Evolutionary conservation across 1,140 invertebrate genomes (phyloP), one percentile per base, ranked within the genome.

Genomic region (Trissolcus basalis): DNA sequence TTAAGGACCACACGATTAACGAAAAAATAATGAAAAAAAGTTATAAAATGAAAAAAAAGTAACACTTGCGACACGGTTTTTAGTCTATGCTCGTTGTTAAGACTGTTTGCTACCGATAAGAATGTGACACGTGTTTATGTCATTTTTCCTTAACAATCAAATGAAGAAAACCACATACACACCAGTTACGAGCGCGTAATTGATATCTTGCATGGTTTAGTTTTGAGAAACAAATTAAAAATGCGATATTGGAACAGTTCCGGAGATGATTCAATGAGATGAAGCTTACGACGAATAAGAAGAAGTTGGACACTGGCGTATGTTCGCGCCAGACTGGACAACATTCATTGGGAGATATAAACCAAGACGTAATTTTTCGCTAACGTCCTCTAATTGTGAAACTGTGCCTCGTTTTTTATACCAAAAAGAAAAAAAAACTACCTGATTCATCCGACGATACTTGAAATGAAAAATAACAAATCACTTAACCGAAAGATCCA

Each of bases 371-470:
- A 82, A 75, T 65, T 80, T 27, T 85, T 82, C 75, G 82, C 76
- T 82, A 80, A 82, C 82, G 61, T 83, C 82, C 83, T 85, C 82
- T 85, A 83, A 87, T 87, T 86, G 83, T 86, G 82, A 88, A 87
- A 87, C 82, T 86, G 86, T 88, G 87, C 86, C 87, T 88, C 86
- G 86, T 85, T 84, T 84, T 87, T 87, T 86, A 85, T 86, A 86
- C 83, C 84, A 81, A 86, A 79, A 44, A 27, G 6, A 6, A 39
- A 39, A 39, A 39, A n/a, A 10, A 74, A 27, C 71, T 79, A 85
- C 83, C 81, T 75, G 79, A 85, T 79, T 84, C 80, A 80, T 79
- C 80, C 81, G 77, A 80, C 78, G 79, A 79, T 75, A 79, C 80
- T 82, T 81, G 55, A 72, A 78, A 80, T 65, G 79, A 70, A 32